Base-by-base conservation (phyloP, 2,797 vertebrate species). In the Heterohyrax brucei region DNA sequence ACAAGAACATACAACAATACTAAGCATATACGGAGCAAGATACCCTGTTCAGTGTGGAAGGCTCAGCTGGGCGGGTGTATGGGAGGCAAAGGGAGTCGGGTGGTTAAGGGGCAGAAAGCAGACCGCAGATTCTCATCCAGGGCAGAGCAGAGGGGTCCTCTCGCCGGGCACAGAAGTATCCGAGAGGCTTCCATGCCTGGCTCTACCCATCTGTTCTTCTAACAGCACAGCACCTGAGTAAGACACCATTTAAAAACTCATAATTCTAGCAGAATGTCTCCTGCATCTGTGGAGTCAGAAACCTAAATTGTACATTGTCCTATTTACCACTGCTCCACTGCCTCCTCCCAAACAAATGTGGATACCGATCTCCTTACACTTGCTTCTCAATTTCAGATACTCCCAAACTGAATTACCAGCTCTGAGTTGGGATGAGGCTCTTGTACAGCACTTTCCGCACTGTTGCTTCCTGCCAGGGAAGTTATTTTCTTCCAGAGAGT, bases 401-500 rank as follows among this genome's bases (percentile, higher is more conserved):
- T 10, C 9, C 30, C 1, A 78, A 87, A 44, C 4, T 77, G 53
- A 96, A 61, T 66, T 1, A 77, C 44, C 30, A 33, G 33, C 50
- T 70, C 76, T 0, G 50, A 80, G 30, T 28, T n/a, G 64, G 44
- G 33, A 39, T 85, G 70, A 72, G 10, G 5, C 5, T 46, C 33
- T 88, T 92, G 68, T 39, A 50, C 5, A 92, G 44, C 7, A 59
- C 5, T 68, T 80, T 14, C 19, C 21, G 1, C 53, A 68, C 19
- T 33, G 26, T 68, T 73, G 24, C 22, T n/a, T 75, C 28, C 83
- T 48, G 75, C 62, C 66, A 28, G 13, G 61, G 16, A 91, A 64
- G 21, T 64, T 75, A 4, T 88, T 94, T 96, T 87, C 46, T 73
- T 90, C 9, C 59, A 78, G 70, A 79, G 24, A 79, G 26, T 86